Conservation (phyloP, 2,888 invertebrate genomes). For the Cyaniris semiargus region DNA sequence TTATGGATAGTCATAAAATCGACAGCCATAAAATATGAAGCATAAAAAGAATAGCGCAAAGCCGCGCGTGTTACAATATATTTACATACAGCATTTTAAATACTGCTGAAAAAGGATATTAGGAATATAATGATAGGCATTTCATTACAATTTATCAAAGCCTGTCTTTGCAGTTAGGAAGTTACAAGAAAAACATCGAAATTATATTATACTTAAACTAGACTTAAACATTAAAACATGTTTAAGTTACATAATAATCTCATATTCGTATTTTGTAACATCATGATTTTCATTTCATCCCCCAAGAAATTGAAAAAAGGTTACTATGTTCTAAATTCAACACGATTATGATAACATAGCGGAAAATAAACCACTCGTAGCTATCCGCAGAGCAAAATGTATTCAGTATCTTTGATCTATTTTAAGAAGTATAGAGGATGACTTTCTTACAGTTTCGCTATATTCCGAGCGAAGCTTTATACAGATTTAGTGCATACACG, state of each 20-base stretch:
- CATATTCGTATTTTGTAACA: too few relatives aligned
- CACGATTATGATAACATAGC: too few relatives aligned
- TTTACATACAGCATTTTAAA: background rate
- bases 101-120: background rate
- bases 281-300: too few relatives aligned
- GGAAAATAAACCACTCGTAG: background rate
- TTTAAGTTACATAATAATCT: too few relatives aligned
- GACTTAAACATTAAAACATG: too few relatives aligned
- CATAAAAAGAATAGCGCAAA: background rate
- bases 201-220: too few relatives aligned
- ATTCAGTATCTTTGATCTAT: background rate
- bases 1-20: conserved; percentile 5
- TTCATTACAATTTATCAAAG: too few relatives aligned
- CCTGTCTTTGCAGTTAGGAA: too few relatives aligned
- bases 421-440: background rate
- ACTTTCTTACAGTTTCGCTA: background rate
- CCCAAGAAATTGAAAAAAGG: background rate
- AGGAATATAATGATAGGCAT: background rate
- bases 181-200: too few relatives aligned
- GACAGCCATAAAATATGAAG: background rate
- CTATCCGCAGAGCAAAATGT: background rate
- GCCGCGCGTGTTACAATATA: background rate
- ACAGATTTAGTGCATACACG: conserved; percentile 20
- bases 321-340: background rate
- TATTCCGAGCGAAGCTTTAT: background rate